Evolutionary conservation across 2,113 vertebrate genomes (phyloP), one percentile per base, ranked within the genome.

Genomic region (Poecilia latipinna): DNA sequence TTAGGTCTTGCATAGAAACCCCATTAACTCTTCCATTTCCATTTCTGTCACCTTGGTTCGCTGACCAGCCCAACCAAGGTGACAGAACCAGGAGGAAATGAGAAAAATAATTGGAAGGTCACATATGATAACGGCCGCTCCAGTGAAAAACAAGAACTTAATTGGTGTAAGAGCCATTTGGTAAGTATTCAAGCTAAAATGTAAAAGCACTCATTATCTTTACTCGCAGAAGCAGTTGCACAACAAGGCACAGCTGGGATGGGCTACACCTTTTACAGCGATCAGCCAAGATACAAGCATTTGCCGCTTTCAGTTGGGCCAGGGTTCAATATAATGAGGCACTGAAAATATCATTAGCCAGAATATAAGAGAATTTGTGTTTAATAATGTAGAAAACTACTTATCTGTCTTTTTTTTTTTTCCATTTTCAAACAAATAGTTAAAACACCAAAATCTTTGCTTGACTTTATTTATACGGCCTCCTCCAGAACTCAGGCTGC

Each of bases 191-290:
- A 94, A 94, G 8, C 86, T 89, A 70, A 94, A 93, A 92, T 90
- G 88, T 91, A 94, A 96, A 96, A 94, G 92, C 87, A 91, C 93
- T 95, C 93, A 93, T 95, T 95, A 87, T 94, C 90, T 83, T 81
- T 82, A 81, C 76, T 48, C 44, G 80, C 75, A 80, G 83, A 76
- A 22, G 13, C 39, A 3, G 60, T 78, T 80, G 72, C 74, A 79
- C 84, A 31, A 44, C 75, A 75, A 72, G 85, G 84, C 65, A 70
- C 13, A 77, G 79, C 79, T 71, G 37, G 65, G 75, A 86, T 68
- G 66, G 79, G 81, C 65, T 85, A 68, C 63, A 62, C 85, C 86
- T 85, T 79, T 80, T 66, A 61, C 64, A 67, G 62, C 61, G 74
- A 74, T 61, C 32, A 79, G 84, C 80, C 70, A 8, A 77, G 76